Evolutionary conservation across 2,888 invertebrate genomes (phyloP).

Genomic region (Tholera decimalis): DNA sequence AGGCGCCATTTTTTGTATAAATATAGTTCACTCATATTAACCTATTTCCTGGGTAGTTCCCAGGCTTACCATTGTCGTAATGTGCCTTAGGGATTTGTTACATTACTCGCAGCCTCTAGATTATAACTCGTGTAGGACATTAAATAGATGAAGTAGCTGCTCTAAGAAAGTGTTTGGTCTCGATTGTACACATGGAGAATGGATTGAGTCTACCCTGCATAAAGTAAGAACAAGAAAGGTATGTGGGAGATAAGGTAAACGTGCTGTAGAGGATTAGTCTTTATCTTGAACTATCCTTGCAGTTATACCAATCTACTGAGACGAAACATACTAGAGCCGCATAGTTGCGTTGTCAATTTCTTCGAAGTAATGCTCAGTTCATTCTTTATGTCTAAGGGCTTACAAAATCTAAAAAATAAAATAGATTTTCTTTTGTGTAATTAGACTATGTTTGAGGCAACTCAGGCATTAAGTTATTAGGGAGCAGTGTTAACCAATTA

Average conservation of each 20-base stretch:
- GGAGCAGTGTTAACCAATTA: background rate
- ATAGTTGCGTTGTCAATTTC: background rate
- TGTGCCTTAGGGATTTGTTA: constrained; percentile 46
- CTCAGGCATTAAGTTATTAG: constrained; percentile 6
- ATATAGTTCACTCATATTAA: constrained; percentile 31
- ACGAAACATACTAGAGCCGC: background rate
- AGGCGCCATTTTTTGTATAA: constrained; percentile 32
- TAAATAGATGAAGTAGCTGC: constrained; percentile 51
- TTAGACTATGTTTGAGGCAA: background rate
- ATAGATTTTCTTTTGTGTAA: constrained; percentile 18
- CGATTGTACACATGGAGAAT: background rate
- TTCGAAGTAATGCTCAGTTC: background rate
- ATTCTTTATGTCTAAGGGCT: background rate
- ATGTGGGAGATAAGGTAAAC: background rate
- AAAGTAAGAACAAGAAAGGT: background rate
- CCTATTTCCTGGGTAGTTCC: constrained; percentile 36
- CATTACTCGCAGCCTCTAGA: constrained; percentile 38
- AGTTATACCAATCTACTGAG: background rate
- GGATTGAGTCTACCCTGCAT: background rate
- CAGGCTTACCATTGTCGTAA: constrained; percentile 26
- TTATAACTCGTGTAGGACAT: constrained; percentile 54
- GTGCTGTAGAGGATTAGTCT: background rate
- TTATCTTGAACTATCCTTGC: background rate
- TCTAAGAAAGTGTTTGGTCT: constrained; percentile 40
- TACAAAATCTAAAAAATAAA: constrained; percentile 10